A percentile compares a stretch with the other conserved stretches of the same genome.
Evolutionary conservation across 2,113 vertebrate species (phyloP).

Genomic region (Ptilonorhynchus violaceus): DNA sequence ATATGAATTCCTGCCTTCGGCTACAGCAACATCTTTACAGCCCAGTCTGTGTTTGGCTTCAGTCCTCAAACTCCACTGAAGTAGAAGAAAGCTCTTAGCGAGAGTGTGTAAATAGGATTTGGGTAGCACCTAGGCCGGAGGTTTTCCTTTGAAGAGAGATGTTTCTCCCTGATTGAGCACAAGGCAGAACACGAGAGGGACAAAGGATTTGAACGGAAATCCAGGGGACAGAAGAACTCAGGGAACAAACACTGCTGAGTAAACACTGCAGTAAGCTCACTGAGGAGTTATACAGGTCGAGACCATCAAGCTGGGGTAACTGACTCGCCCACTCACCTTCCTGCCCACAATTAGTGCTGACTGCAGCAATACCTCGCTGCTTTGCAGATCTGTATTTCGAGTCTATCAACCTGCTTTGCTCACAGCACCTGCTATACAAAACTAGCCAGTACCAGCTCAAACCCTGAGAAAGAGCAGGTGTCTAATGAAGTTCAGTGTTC

Average conservation of each 20-base stretch:
- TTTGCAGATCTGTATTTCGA: background rate
- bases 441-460: background rate
- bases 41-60: background rate
- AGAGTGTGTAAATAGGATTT: rapidly evolving
- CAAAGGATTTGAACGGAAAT: background rate
- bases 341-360: background rate
- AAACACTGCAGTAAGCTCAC: background rate
- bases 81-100: background rate
- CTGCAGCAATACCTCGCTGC: background rate
- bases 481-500: background rate
- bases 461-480: background rate
- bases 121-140: background rate
- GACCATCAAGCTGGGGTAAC: background rate
- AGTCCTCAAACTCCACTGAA: background rate
- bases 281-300: no score
- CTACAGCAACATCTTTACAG: background rate
- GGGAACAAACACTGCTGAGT: background rate
- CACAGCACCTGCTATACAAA: rapidly evolving
- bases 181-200: background rate
- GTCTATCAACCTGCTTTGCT: background rate
- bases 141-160: background rate
- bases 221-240: background rate
- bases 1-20: background rate
- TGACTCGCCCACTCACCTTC: background rate
- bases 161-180: background rate